Evolutionary conservation across 1,140 invertebrate genomes (phyloP), one percentile per base, ranked within the genome.

Genomic region (Solen grandis): DNA sequence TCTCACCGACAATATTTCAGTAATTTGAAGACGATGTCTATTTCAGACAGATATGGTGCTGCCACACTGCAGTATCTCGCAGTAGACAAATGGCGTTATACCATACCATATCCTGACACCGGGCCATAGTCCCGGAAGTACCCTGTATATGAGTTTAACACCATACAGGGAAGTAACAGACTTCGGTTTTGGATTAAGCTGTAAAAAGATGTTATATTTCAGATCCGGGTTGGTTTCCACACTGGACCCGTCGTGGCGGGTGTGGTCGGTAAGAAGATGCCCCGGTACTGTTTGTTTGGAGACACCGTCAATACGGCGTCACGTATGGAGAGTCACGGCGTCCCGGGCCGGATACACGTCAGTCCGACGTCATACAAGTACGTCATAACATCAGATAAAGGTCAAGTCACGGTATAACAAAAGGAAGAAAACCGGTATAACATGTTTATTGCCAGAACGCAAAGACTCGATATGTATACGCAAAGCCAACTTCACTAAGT

Each of bases 211-310:
- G 8, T 41, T 29, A 41, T 41, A 10, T 63, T 72, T 50, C 77
- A 96, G 92, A 95, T 98, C 0, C 93, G 98, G 84, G 98, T 99
- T 89, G 98, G 97, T 73, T 95, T 99, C 83, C 97, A 98, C 88
- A 96, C 96, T 85, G 89, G 89, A 1, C 84, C 89, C 10, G 86
- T 90, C 25, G 88, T 91, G 2, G 86, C 89, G 5, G 90, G 90
- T 25, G 89, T 91, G 0, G 89, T 91, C 35, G 90, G 90, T 1
- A 41, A 86, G 31, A 89, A 90, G 81, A 90, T 90, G 87, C 90
- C 90, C 0, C 65, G 89, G 2, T 91, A 90, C 72, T 87, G 88
- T 83, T 73, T 91, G 38, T 90, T 90, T 69, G 88, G 90, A 5
- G 90, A 90, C 74, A 91, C 89, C 10, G 89, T 90, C 0, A 91